A percentile compares a stretch with the other conserved stretches of the same genome.
phyloP scores from a whole-genome alignment of 2,113 vertebrate species.

The Ellobius talpinus region DNA sequence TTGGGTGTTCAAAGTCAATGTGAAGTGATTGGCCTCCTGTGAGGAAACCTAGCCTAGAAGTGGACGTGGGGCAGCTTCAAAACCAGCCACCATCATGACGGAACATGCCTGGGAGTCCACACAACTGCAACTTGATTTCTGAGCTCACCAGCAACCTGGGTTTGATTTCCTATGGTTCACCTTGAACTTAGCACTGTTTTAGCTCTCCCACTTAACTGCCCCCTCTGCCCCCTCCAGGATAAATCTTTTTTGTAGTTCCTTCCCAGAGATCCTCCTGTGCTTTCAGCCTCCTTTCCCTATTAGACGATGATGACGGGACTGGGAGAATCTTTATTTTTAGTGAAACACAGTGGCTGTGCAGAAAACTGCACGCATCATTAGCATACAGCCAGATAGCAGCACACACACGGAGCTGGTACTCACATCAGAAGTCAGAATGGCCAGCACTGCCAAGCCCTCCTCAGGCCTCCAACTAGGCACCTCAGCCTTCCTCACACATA shows the following conservation, averaged over 20 bases:
- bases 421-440: not conserved
- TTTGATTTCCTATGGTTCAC: slow-evolving; percentile 19
- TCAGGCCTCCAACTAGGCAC: not conserved
- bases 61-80: not conserved
- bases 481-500: not conserved
- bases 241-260: not conserved
- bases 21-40: slow-evolving; percentile 21
- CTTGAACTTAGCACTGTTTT: not conserved
- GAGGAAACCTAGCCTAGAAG: not conserved
- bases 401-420: not conserved
- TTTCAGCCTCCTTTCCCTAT: not conserved
- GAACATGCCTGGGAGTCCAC: not conserved
- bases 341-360: not conserved
- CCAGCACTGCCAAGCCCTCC: not conserved
- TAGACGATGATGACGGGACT: not conserved
- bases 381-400: not conserved
- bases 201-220: not conserved
- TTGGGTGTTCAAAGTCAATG: slow-evolving; percentile 39
- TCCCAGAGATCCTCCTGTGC: not conserved
- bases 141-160: slow-evolving; percentile 7
- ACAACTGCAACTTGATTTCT: not conserved
- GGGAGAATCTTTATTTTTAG: slow-evolving; percentile 9
- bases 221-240: not conserved
- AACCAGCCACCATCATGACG: not conserved
- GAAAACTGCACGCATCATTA: not conserved